A percentile compares a stretch with the other conserved stretches of the same genome.
phyloP scores from a whole-genome alignment of 92 coral and sea anemone species.

The Scolanthus callimorphus region DNA sequence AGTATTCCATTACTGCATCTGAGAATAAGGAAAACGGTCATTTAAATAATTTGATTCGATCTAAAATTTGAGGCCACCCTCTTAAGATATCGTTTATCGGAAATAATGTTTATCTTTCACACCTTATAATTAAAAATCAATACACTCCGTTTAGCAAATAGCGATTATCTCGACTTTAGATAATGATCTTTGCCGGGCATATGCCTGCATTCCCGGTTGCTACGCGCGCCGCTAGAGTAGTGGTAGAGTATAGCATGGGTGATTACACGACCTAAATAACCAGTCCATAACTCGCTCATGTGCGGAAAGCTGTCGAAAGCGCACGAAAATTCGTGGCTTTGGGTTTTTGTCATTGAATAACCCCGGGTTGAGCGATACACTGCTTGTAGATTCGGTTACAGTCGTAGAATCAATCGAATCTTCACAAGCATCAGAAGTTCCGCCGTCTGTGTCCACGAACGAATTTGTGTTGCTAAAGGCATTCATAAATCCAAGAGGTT shows the following conservation, averaged over 20 bases:
- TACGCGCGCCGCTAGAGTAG: conserved; percentile 29
- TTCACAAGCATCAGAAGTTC: neutral
- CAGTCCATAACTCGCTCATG: conserved; percentile 81
- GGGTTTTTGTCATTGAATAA: conserved; percentile 61
- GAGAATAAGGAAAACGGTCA: too few relatives aligned
- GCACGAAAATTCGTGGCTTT: conserved; percentile 69
- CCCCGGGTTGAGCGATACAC: conserved; percentile 75
- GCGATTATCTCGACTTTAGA: too few relatives aligned
- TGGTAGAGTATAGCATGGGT: conserved; percentile 59
- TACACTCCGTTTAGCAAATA: too few relatives aligned
- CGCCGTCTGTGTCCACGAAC: neutral
- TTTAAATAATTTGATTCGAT: too few relatives aligned
- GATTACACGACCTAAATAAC: conserved; percentile 71
- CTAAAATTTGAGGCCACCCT: too few relatives aligned
- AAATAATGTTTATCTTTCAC: too few relatives aligned
- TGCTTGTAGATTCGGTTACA: conserved; percentile 42
- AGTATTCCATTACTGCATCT: too few relatives aligned
- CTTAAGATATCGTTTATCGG: too few relatives aligned
- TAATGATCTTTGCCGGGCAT: too few relatives aligned
- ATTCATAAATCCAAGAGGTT: neutral
- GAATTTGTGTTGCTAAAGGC: conserved; percentile 4
- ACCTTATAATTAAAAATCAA: too few relatives aligned
- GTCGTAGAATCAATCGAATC: neutral
- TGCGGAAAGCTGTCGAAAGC: conserved; percentile 75
- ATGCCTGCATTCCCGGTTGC: conserved; percentile 2